Evolutionary conservation across 2,888 invertebrate species (phyloP).

Genomic region (Thysanoteuthis rhombus): DNA sequence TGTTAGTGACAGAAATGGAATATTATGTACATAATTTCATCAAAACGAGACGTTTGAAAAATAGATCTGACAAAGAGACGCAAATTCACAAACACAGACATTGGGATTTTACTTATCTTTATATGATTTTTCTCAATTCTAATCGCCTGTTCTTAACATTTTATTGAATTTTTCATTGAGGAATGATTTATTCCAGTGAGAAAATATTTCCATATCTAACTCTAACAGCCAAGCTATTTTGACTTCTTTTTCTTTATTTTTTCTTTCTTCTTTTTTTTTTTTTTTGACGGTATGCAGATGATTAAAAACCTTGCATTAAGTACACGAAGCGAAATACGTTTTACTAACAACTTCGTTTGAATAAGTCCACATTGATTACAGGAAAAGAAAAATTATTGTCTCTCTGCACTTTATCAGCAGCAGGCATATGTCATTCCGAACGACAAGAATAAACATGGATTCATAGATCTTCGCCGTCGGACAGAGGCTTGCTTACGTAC

Average conservation of each 20-base stretch:
- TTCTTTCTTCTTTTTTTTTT: neutral
- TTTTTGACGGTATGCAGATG: neutral
- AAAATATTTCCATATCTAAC: neutral
- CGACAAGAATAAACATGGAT: neutral
- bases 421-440: neutral
- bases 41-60: no score
- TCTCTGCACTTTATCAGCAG: neutral
- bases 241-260: neutral
- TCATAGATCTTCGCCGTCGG: neutral
- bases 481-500: neutral
- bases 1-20: no score
- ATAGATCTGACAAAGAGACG: no score
- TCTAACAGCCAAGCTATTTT: neutral
- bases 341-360: neutral
- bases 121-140: no score
- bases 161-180: no score
- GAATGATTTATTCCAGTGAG: no score
- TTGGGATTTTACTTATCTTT: no score
- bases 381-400: neutral
- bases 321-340: neutral
- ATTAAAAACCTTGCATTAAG: neutral
- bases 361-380: neutral
- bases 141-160: no score
- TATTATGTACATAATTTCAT: no score
- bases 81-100: no score